These are phyloP conservation scores for Anguilla marmorata DNA, from an alignment of 2,797 vertebrate species.

Conservation along the genomic window DNA sequence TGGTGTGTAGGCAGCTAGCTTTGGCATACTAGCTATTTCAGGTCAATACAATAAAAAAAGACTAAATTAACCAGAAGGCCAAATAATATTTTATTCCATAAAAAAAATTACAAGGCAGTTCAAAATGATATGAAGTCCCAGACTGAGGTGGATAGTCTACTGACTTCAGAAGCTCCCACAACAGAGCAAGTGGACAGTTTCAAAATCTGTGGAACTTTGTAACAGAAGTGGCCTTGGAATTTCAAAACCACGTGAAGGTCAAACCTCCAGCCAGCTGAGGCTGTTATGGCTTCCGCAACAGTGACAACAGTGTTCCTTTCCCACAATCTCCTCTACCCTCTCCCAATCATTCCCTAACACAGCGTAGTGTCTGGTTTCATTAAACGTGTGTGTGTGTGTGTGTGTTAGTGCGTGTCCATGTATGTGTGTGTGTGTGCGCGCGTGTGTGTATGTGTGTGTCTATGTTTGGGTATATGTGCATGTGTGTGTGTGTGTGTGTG, in stretches of 20 bases:
- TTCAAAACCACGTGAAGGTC: slow-evolving; percentile 37
- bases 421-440: no score
- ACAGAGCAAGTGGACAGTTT: slow-evolving; percentile 23
- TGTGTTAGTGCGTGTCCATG: no score
- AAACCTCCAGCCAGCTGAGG: slow-evolving; percentile 28
- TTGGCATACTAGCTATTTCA: not conserved
- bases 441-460: not conserved
- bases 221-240: slow-evolving; percentile 35
- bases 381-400: not conserved
- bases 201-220: slow-evolving; percentile 37
- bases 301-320: slow-evolving; percentile 21
- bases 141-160: not conserved
- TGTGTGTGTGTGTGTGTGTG: no score
- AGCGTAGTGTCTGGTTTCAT: slow-evolving; percentile 20
- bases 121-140: slow-evolving; percentile 9
- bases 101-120: slow-evolving; percentile 9
- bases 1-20: not conserved
- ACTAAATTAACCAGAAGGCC: slow-evolving; percentile 62
- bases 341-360: not conserved
- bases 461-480: no score
- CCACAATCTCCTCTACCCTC: not conserved
- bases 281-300: slow-evolving; percentile 29
- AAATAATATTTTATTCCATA: slow-evolving; percentile 54
- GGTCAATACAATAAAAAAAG: not conserved
- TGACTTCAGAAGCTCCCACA: slow-evolving; percentile 21